Evolutionary conservation across 2,113 vertebrate genomes (phyloP).

Genomic region (Willisornis vidua): DNA sequence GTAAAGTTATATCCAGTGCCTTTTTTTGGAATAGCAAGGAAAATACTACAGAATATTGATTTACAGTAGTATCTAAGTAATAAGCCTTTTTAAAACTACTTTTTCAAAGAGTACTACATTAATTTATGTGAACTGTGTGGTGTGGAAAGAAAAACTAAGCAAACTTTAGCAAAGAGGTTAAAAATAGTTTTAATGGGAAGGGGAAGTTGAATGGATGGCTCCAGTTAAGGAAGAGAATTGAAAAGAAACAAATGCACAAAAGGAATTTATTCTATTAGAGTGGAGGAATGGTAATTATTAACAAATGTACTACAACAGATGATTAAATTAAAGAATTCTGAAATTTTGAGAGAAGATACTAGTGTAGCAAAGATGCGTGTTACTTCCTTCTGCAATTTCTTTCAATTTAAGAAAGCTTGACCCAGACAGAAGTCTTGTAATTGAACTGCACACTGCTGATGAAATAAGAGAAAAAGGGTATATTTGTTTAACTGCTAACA

Average conservation of each 20-base stretch:
- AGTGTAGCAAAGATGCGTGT: neutral
- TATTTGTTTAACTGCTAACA: neutral
- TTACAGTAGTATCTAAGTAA: neutral
- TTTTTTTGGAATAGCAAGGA: neutral
- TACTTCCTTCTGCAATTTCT: neutral
- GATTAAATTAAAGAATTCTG: neutral
- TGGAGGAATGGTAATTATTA: neutral
- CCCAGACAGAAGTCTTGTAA: neutral
- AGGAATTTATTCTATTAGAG: neutral
- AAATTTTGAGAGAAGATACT: neutral
- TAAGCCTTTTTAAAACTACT: neutral
- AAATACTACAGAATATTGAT: neutral
- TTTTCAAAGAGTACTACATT: neutral
- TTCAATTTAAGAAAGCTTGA: neutral
- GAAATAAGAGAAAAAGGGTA: neutral
- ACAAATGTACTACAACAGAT: fast-evolving
- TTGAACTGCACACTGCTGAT: neutral
- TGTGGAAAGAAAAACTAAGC: neutral
- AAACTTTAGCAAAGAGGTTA: neutral
- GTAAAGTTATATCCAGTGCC: neutral
- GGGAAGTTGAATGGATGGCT: neutral
- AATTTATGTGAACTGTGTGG: neutral
- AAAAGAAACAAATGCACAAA: neutral
- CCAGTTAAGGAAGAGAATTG: neutral
- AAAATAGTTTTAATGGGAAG: neutral